A percentile compares a stretch with the other conserved stretches of the same genome.
phyloP scores from a whole-genome alignment of 1,140 invertebrate genomes.

The Pogonomyrmex californicus region DNA sequence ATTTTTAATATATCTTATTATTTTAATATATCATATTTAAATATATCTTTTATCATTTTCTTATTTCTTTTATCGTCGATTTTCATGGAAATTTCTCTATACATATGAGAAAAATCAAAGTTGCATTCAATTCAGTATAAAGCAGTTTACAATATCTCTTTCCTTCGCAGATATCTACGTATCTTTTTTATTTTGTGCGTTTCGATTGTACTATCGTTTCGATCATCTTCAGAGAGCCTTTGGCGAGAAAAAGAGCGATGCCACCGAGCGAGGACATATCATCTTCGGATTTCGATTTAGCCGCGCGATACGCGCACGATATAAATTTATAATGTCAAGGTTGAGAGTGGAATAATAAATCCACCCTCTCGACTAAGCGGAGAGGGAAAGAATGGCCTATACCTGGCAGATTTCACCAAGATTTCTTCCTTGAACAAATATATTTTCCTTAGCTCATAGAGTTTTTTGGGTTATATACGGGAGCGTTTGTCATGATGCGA shows the following conservation, averaged over 20 bases:
- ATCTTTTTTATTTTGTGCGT: background rate
- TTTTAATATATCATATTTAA: no score
- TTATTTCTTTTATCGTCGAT: conserved; percentile 18
- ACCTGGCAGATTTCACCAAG: background rate
- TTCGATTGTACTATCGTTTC: conserved; percentile 23
- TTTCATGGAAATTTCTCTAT: conserved; percentile 61
- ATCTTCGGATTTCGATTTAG: conserved; percentile 70
- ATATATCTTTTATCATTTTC: background rate
- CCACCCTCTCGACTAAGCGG: conserved; percentile 16
- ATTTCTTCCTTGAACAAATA: conserved; percentile 13
- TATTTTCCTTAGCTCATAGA: conserved; percentile 11
- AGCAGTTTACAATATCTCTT: background rate
- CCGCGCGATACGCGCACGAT: conserved; percentile 50
- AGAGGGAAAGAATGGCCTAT: conserved; percentile 13
- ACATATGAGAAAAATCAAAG: conserved; percentile 73
- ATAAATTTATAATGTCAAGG: conserved; percentile 71
- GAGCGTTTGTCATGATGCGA: background rate
- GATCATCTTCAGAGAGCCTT: conserved; percentile 43
- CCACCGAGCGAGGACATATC: conserved; percentile 31
- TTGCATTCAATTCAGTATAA: conserved; percentile 62
- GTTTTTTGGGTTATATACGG: conserved; percentile 6
- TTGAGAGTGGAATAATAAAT: conserved; percentile 66
- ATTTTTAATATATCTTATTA: background rate
- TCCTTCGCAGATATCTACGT: background rate
- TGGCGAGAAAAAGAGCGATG: conserved; percentile 20